phyloP scores from a whole-genome alignment of 1,140 invertebrate species.

The Zaprionus camerounensis region DNA sequence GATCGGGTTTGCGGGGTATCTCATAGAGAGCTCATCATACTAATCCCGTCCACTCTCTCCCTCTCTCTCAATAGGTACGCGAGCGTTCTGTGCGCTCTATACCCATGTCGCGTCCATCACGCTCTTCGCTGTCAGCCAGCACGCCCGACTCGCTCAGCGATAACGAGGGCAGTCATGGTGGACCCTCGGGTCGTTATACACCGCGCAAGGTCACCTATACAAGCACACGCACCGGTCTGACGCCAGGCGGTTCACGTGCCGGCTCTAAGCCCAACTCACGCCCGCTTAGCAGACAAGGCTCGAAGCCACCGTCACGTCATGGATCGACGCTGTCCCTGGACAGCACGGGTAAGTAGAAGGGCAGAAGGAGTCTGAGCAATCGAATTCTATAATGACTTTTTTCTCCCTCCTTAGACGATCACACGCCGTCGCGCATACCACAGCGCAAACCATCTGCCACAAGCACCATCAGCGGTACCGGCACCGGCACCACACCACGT shows the following conservation, averaged over 20 bases:
- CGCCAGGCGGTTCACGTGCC: conserved; percentile 89
- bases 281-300: conserved; percentile 92
- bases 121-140: conserved; percentile 91
- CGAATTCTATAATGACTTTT: neutral
- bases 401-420: conserved; percentile 86
- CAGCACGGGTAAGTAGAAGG: conserved; percentile 88
- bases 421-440: conserved; percentile 90
- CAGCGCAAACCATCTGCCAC: conserved; percentile 87
- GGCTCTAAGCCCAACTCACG: conserved; percentile 90
- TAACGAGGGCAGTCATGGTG: conserved; percentile 90
- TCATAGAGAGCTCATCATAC: neutral
- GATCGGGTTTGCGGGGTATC: conserved; percentile 24
- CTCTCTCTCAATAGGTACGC: conserved; percentile 88
- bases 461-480: conserved; percentile 84
- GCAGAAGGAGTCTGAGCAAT: neutral
- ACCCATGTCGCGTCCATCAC: conserved; percentile 90
- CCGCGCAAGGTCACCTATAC: conserved; percentile 87
- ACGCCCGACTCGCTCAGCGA: conserved; percentile 95
- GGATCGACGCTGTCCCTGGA: conserved; percentile 96
- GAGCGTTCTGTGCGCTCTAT: conserved; percentile 94
- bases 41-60: neutral
- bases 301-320: conserved; percentile 95
- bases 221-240: conserved; percentile 85
- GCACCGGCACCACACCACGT: conserved; percentile 85
- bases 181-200: conserved; percentile 86